phyloP scores from a whole-genome alignment of 2,113 vertebrate species.

The Nycticorax nycticorax region DNA sequence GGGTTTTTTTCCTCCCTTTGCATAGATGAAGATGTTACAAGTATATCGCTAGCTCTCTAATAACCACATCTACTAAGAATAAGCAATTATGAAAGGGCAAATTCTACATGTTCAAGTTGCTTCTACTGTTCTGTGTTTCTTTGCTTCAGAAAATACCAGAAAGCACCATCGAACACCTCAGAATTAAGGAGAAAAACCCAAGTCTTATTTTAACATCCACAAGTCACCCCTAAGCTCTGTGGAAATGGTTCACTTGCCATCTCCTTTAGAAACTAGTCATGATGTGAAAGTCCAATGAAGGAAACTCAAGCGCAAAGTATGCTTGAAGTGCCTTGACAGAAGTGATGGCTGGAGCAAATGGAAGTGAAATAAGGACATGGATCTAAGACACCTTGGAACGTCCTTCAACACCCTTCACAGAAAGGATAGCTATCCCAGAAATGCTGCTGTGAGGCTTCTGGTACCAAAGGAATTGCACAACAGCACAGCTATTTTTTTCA shows the following conservation, averaged over 20 bases:
- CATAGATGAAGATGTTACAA: neutral
- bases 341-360: rapidly evolving
- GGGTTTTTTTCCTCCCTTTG: neutral
- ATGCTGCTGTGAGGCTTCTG: neutral
- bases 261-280: neutral
- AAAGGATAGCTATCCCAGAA: neutral
- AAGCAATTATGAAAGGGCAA: neutral
- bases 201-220: neutral
- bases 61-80: neutral
- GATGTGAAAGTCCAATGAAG: neutral
- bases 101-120: neutral
- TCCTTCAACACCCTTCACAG: neutral
- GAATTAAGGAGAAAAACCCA: neutral
- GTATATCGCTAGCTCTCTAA: neutral
- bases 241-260: neutral
- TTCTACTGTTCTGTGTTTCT: neutral
- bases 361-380: neutral
- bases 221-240: neutral
- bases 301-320: neutral
- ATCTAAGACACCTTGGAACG: neutral
- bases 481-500: neutral
- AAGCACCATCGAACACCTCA: neutral
- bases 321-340: neutral
- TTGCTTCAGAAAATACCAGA: neutral
- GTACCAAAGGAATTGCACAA: neutral